Conservation (phyloP, 2,888 invertebrate species). For the Aelia acuminata region DNA sequence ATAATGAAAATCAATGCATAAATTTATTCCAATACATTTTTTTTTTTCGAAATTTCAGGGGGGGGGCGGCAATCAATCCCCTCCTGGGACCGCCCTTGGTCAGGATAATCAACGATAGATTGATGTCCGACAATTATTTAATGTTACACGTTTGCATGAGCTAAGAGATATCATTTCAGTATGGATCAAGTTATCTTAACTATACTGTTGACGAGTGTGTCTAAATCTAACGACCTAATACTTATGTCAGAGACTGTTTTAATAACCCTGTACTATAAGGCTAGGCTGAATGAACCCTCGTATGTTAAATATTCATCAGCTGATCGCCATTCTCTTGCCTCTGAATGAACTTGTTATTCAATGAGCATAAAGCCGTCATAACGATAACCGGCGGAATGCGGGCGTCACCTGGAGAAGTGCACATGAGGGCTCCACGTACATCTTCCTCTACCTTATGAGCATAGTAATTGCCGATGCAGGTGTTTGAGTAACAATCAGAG, state of each 20-base stretch:
- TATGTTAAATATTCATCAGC: background rate
- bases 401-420: slow-evolving; percentile 27
- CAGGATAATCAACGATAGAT: no score
- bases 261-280: background rate
- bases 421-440: background rate
- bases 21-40: no score
- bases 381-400: slow-evolving; percentile 23
- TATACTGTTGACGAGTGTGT: no score
- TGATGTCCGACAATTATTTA: no score
- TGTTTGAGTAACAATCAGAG: background rate
- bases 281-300: background rate
- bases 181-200: no score
- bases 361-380: slow-evolving; percentile 4
- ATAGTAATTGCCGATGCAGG: background rate
- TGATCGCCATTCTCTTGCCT: background rate
- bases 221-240: no score
- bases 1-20: no score
- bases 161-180: no score
- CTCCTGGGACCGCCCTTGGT: no score
- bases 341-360: slow-evolving; percentile 39
- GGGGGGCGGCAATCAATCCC: no score
- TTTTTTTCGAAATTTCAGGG: no score
- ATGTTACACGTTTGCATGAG: no score
- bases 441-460: background rate
- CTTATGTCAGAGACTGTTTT: background rate